phyloP scores from a whole-genome alignment of 2,113 vertebrate species.

The Ploceus nigricollis region DNA sequence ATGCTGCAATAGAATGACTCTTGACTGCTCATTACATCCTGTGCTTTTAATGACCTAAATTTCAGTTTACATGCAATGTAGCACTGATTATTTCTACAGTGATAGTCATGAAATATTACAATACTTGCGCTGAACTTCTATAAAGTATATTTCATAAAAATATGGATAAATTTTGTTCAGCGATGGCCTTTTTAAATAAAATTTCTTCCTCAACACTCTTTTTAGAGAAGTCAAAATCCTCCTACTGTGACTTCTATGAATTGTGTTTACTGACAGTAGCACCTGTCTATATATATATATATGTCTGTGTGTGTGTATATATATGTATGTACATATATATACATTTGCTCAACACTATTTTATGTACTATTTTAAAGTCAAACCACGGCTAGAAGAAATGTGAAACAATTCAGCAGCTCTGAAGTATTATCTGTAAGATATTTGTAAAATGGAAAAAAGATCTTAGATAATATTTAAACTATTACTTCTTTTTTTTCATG shows the following conservation, averaged over 20 bases:
- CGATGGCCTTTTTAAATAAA: background rate
- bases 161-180: background rate
- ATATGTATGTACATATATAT: background rate
- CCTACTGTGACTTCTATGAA: background rate
- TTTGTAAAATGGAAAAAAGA: background rate
- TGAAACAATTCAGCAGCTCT: background rate
- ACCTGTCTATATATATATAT: background rate
- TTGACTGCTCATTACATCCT: background rate
- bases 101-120: background rate
- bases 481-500: background rate
- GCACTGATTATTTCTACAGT: background rate
- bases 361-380: background rate
- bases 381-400: background rate
- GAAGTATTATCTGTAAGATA: background rate
- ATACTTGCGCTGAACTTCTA: background rate
- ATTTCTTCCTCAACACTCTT: background rate
- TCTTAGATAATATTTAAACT: background rate
- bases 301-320: rapidly evolving
- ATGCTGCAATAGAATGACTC: background rate
- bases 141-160: background rate
- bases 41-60: background rate
- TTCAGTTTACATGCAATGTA: background rate
- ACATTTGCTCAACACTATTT: background rate
- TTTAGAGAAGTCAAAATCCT: background rate
- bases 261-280: background rate